A percentile compares a stretch with the other conserved stretches of the same genome.
phyloP scores from a whole-genome alignment of 2,888 invertebrate species.

The Listrodromus nycthemerus region DNA sequence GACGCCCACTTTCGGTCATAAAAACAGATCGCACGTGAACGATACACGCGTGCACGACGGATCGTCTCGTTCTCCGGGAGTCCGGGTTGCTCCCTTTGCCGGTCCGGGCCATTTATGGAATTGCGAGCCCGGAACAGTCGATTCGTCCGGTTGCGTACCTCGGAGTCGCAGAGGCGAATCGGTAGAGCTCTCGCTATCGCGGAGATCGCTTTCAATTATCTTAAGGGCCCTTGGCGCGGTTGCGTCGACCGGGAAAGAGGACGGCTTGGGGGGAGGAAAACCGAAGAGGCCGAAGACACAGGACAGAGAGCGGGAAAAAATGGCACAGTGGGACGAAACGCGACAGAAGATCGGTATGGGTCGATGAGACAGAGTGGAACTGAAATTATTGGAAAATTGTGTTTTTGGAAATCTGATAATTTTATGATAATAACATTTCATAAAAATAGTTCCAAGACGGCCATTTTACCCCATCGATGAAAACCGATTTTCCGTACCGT shows the following conservation, averaged over 20 bases:
- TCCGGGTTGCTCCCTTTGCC: conserved; percentile 70
- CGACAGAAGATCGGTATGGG: too few species aligned
- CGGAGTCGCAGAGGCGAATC: conserved; percentile 33
- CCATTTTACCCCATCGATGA: too few species aligned
- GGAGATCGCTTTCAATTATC: conserved; percentile 43
- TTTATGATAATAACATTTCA: too few species aligned
- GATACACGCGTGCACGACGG: conserved; percentile 70
- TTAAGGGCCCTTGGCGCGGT: conserved; percentile 15
- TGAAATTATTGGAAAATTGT: too few species aligned
- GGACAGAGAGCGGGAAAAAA: too few species aligned
- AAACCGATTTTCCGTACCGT: too few species aligned
- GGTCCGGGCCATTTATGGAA: conserved; percentile 74
- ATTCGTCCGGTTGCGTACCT: conserved; percentile 63
- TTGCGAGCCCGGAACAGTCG: conserved; percentile 72
- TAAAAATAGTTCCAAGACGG: too few species aligned
- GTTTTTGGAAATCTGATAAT: too few species aligned
- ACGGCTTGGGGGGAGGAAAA: conserved; percentile 32
- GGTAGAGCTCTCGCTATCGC: not conserved
- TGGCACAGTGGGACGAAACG: too few species aligned
- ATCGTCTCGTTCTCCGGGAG: conserved; percentile 8
- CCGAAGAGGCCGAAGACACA: conserved; percentile 14
- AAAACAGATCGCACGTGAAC: conserved; percentile 79
- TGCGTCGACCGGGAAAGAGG: conserved; percentile 4
- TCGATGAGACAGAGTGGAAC: too few species aligned
- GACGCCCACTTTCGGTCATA: conserved; percentile 81